Evolutionary conservation across 2,113 vertebrate genomes (phyloP).

Genomic region (Paramormyrops kingsleyae): DNA sequence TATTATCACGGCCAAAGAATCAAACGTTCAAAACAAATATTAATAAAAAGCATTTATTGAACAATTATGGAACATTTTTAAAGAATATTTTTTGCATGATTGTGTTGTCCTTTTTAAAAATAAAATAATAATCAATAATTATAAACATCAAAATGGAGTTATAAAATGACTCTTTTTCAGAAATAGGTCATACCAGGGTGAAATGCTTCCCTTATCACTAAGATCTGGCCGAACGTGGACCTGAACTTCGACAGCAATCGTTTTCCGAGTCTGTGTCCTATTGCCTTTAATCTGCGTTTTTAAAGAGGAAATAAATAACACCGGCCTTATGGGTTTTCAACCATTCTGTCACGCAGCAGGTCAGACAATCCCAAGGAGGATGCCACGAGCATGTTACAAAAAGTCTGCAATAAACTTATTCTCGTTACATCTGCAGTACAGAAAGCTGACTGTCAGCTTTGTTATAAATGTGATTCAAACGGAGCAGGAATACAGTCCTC

Average conservation of each 20-base stretch:
- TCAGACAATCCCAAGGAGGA: slow-evolving; percentile 30
- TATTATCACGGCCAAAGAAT: not conserved
- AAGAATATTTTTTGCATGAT: not conserved
- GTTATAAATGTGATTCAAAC: not conserved
- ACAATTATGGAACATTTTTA: not conserved
- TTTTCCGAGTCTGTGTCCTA: slow-evolving; percentile 25
- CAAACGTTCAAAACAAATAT: not conserved
- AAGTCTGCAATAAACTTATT: not conserved
- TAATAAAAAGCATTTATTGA: not conserved
- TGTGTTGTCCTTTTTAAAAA: not conserved
- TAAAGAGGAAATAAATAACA: slow-evolving; percentile 34
- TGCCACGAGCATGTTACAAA: slow-evolving; percentile 4
- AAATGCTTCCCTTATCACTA: slow-evolving; percentile 59
- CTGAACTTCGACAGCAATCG: slow-evolving; percentile 38
- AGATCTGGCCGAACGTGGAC: slow-evolving; percentile 56
- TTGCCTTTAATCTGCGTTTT: slow-evolving; percentile 36
- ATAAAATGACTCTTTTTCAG: slow-evolving; percentile 46
- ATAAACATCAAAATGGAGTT: slow-evolving; percentile 41
- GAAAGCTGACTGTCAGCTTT: slow-evolving; percentile 45
- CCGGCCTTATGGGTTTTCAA: slow-evolving; percentile 43
- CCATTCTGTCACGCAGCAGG: slow-evolving; percentile 35
- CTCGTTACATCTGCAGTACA: slow-evolving; percentile 28
- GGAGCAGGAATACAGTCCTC: not conserved
- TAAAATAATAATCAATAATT: slow-evolving; percentile 13
- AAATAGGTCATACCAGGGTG: slow-evolving; percentile 60